Conservation (phyloP, 2,888 invertebrate genomes). For the Polylopha cassiicola region DNA sequence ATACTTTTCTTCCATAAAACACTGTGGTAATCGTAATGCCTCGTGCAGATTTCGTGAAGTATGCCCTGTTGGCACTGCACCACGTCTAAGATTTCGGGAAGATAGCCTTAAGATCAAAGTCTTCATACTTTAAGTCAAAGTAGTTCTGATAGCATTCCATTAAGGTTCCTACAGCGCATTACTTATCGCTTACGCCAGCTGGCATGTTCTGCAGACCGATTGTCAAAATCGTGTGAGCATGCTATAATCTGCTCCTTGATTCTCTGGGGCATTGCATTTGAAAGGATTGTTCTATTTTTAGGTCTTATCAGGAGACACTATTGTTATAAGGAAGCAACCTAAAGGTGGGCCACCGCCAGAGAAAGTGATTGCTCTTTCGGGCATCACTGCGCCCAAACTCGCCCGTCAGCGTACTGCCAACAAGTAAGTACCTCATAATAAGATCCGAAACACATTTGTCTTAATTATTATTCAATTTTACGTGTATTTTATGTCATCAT, state of each 20-base stretch:
- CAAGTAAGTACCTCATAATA: slow-evolving; percentile 46
- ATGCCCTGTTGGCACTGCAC: slow-evolving; percentile 70
- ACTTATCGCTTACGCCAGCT: slow-evolving; percentile 21
- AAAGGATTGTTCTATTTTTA: slow-evolving; percentile 47
- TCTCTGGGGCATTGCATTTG: slow-evolving; percentile 2
- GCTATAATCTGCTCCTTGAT: not conserved
- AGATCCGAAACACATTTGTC: not conserved
- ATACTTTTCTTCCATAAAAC: slow-evolving; percentile 31
- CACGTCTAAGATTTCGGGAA: slow-evolving; percentile 13
- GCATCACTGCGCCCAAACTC: slow-evolving; percentile 94
- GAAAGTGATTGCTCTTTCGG: slow-evolving; percentile 92
- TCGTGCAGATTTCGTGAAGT: slow-evolving; percentile 53
- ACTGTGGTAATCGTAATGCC: slow-evolving; percentile 39
- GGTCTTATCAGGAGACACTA: slow-evolving; percentile 97
- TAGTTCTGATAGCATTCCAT: not conserved
- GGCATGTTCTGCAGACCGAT: slow-evolving; percentile 21
- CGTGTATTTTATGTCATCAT: slow-evolving; percentile 1
- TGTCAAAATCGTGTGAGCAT: slow-evolving; percentile 11
- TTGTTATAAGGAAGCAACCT: slow-evolving; percentile 91
- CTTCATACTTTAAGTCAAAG: slow-evolving; percentile 1
- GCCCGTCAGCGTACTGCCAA: slow-evolving; percentile 64
- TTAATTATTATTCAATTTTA: not conserved
- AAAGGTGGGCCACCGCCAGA: slow-evolving; percentile 95
- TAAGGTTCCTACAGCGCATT: slow-evolving; percentile 2
- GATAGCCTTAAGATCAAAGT: slow-evolving; percentile 1